Conservation (phyloP, 2,797 vertebrate species). For the Macropodus opercularis region DNA sequence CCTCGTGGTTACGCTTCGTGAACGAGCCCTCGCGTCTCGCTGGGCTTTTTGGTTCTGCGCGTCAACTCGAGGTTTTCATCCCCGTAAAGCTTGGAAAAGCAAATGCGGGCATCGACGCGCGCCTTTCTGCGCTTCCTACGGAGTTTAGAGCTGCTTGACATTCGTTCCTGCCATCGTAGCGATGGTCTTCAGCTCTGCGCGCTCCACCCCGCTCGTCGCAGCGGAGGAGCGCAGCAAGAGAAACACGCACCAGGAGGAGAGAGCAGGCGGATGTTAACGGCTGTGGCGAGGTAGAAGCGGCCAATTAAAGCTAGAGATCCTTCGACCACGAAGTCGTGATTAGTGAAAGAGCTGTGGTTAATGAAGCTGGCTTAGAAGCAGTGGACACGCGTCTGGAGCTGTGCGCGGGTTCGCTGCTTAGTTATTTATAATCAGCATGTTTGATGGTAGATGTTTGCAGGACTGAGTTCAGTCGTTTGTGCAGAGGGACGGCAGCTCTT, state of each 20-base stretch:
- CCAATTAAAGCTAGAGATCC: conserved; percentile 7
- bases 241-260: conserved; percentile 48
- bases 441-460: not conserved
- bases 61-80: conserved; percentile 15
- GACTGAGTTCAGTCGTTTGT: conserved; percentile 7
- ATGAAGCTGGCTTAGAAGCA: not conserved
- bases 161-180: conserved; percentile 32
- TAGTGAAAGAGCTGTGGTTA: not conserved
- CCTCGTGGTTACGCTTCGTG: no score
- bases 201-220: conserved; percentile 59
- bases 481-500: conserved; percentile 37
- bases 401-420: not conserved
- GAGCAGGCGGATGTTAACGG: conserved; percentile 56
- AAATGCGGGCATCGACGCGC: conserved; percentile 18
- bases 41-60: not conserved
- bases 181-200: conserved; percentile 50
- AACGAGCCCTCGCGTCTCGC: no score
- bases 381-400: not conserved
- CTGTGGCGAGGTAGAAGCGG: conserved; percentile 36
- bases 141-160: conserved; percentile 26
- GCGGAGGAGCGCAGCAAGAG: conserved; percentile 47
- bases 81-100: conserved; percentile 1
- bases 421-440: conserved; percentile 7
- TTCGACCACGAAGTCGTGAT: conserved; percentile 13
- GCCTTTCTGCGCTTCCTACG: not conserved